Base-by-base conservation (phyloP, 1,140 invertebrate genomes). In the Calliphora vicina region DNA sequence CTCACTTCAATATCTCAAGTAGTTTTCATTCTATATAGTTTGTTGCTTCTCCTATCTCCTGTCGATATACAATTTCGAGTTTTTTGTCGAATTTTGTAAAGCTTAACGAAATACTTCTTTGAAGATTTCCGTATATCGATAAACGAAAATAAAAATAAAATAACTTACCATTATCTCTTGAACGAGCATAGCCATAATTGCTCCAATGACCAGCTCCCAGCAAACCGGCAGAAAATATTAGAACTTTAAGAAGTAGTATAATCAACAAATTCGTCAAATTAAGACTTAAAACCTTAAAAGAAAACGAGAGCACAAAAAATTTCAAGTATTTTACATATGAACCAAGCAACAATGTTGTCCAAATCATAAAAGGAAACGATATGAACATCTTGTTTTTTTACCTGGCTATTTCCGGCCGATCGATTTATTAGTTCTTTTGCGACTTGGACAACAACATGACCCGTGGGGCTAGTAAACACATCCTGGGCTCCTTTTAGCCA, bases 211-310 rank as follows among this genome's bases (percentile, higher is more conserved):
- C 93, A 3, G 93, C 93, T n/a, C 94, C 95, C 84, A 96, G 92
- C 86, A 95, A 94, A 0, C 95, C 95, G 35, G 95, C 95, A 2
- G 95, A 95, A 80, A 96, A 93, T 42, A 97, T 94, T 0, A 97
- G 91, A 0, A 95, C 95, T 91, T 97, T 97, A 35, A 97, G 91
- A 5, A 97, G 92, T 35, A 97, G 91, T 23, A 97, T 91, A 74
- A 97, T 93, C 42, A 97, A 90, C 83, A 97, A 90, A 89, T 97
- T 97, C 0, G 96, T 96, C 27, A 97, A 89, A 90, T 97, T 97
- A 25, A 97, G 88, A 85, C 96, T 97, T 9, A 97, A 92, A 0
- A 97, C 94, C 88, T 89, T 50, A 26, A 35, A 80, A 29, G 26
- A 13, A 80, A 82, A 71, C 72, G 71, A 45, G 43, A 82, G 10